Evolutionary conservation across 1,140 invertebrate species (phyloP), one percentile per base, ranked within the genome.

Genomic region (Maniola jurtina): DNA sequence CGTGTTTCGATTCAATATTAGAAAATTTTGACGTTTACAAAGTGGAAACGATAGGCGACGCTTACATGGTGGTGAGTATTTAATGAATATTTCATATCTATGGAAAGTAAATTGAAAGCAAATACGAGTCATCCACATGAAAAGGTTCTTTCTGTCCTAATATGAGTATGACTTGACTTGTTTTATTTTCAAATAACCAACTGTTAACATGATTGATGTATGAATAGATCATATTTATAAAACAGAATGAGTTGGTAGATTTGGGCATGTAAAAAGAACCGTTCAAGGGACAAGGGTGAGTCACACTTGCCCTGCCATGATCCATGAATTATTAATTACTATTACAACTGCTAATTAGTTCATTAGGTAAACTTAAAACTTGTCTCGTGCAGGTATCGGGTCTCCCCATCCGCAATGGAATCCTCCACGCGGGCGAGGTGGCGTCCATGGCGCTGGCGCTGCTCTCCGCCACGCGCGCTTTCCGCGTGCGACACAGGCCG

Each of bases 11-110:
- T 80, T 96, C 96, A 0, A 97, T 96, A 60, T 96, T 98, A 74
- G 96, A 96, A 76, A 95, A 96, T 84, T 98, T 97, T 77, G 97
- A 99, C 81, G 97, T 98, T 0, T 99, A 97, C 81, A 98, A 98
- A 93, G 95, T 97, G 52, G 96, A 98, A 91, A 98, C 97, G 0
- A 97, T 97, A 63, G 96, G 96, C 0, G 96, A 97, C 83, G 96
- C 96, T 1, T 97, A 97, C 77, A 97, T 97, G 96, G 96, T 97
- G 73, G 95, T 96, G 83, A 93, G 94, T 92, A 52, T 52, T 7
- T 14, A 0, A 25, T 52, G 48, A 8, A 45, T 11, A 11, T 5
- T 11, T n/a, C 13, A 11, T 45, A 8, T 42, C 40, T 42, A 3
- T 9, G 40, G 10, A 50, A 16, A 16, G n/a, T n/a, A n/a, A n/a